Conservation (phyloP, 2,888 invertebrate species). For the Microctonus brassicae region DNA sequence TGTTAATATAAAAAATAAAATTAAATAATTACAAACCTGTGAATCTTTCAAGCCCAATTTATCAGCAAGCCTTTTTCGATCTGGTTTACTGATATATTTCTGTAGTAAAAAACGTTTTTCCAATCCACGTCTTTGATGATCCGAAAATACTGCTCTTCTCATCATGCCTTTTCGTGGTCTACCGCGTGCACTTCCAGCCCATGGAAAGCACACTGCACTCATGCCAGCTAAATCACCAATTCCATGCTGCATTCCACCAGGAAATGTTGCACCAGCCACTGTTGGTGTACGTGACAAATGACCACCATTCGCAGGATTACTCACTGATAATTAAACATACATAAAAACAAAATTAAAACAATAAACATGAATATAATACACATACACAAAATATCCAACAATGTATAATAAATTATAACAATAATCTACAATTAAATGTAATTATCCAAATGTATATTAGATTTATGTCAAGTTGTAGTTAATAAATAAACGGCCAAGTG, state of each 20-base stretch:
- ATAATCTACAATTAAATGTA: background rate
- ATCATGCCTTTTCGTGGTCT: slow-evolving; percentile 97
- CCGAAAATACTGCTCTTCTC: slow-evolving; percentile 96
- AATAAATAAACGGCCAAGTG: background rate
- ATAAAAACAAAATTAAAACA: background rate
- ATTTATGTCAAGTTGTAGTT: background rate
- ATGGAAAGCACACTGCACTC: slow-evolving; percentile 78
- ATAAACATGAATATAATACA: background rate
- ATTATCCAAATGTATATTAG: background rate
- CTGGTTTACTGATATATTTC: slow-evolving; percentile 98
- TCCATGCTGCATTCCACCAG: slow-evolving; percentile 61
- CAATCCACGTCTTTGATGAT: slow-evolving; percentile 93
- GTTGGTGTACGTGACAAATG: slow-evolving; percentile 63
- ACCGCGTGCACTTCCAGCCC: slow-evolving; percentile 92
- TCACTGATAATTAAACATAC: slow-evolving; percentile 61
- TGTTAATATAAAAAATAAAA: background rate
- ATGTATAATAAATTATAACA: too few relatives aligned
- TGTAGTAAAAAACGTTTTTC: slow-evolving; percentile 97
- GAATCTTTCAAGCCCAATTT: slow-evolving; percentile 97
- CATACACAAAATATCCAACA: too few relatives aligned
- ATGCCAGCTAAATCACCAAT: slow-evolving; percentile 65
- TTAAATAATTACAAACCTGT: slow-evolving; percentile 77
- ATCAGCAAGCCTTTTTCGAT: slow-evolving; percentile 96
- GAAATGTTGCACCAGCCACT: slow-evolving; percentile 57
- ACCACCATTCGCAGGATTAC: slow-evolving; percentile 69